These are phyloP conservation scores for Psittacus erithacus DNA, from an alignment of 2,113 vertebrate genomes.

Conservation along the genomic window DNA sequence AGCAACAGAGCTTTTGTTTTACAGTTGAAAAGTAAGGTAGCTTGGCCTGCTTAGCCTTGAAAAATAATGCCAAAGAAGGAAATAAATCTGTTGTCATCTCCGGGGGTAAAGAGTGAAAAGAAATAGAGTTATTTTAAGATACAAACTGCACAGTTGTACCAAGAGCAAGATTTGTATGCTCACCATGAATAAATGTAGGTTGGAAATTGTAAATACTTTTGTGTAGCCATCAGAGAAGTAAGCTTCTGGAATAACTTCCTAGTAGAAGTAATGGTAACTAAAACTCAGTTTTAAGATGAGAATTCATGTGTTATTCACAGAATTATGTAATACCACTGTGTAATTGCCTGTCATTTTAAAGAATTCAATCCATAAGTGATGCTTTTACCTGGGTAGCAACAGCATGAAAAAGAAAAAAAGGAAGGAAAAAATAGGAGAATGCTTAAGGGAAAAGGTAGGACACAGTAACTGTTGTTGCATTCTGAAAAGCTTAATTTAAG, in stretches of 20 bases:
- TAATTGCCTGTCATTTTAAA: background rate
- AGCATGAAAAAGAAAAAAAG: background rate
- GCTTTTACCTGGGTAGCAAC: background rate
- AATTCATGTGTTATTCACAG: background rate
- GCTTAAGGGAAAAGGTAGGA: background rate
- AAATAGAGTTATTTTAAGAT: constrained; percentile 3
- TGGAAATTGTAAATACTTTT: constrained; percentile 2
- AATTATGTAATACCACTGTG: background rate
- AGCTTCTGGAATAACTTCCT: background rate
- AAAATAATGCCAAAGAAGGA: background rate
- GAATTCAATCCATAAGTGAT: background rate
- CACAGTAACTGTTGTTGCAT: background rate
- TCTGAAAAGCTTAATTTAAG: background rate
- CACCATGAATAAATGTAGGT: background rate
- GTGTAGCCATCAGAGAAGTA: background rate
- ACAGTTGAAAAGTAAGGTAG: background rate
- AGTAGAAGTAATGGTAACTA: background rate
- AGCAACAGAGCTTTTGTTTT: background rate
- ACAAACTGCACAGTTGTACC: background rate
- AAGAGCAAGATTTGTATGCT: background rate
- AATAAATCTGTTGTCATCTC: background rate
- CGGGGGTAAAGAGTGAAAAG: background rate
- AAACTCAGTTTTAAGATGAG: background rate
- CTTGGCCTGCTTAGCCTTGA: background rate
- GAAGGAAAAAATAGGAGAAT: background rate